These are phyloP conservation scores for Zaprionus taronus DNA, from an alignment of 1,140 invertebrate species.

Conservation along the genomic window DNA sequence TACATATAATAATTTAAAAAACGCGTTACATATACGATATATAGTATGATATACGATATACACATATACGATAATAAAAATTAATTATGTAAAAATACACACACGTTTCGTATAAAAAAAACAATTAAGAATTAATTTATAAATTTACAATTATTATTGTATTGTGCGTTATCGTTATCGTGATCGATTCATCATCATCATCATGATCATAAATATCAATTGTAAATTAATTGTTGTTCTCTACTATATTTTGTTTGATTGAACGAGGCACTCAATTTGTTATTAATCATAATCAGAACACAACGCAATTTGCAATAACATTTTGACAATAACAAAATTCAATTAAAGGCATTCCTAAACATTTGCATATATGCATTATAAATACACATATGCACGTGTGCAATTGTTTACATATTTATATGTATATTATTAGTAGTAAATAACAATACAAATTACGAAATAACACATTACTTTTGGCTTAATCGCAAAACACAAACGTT, in stretches of 20 bases:
- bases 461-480: conserved; percentile 82
- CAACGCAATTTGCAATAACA: conserved; percentile 22
- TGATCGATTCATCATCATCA: not conserved
- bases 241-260: conserved; percentile 23
- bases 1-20: conserved; percentile 50
- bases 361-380: conserved; percentile 46
- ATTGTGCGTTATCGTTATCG: conserved; percentile 55
- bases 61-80: conserved; percentile 33
- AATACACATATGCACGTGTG: conserved; percentile 54
- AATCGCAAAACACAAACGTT: conserved; percentile 69
- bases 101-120: conserved; percentile 58
- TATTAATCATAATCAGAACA: conserved; percentile 49
- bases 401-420: conserved; percentile 43
- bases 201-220: conserved; percentile 27
- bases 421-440: conserved; percentile 74
- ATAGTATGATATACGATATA: conserved; percentile 25
- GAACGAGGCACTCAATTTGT: conserved; percentile 79
- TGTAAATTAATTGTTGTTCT: conserved; percentile 34
- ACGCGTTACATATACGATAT: conserved; percentile 49
- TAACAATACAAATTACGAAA: conserved; percentile 83
- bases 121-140: conserved; percentile 41
- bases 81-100: conserved; percentile 52
- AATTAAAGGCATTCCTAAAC: conserved; percentile 58
- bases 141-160: conserved; percentile 56
- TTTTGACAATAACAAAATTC: conserved; percentile 43